Evolutionary conservation across 2,797 vertebrate genomes (phyloP).

Genomic region (Nasua narica): DNA sequence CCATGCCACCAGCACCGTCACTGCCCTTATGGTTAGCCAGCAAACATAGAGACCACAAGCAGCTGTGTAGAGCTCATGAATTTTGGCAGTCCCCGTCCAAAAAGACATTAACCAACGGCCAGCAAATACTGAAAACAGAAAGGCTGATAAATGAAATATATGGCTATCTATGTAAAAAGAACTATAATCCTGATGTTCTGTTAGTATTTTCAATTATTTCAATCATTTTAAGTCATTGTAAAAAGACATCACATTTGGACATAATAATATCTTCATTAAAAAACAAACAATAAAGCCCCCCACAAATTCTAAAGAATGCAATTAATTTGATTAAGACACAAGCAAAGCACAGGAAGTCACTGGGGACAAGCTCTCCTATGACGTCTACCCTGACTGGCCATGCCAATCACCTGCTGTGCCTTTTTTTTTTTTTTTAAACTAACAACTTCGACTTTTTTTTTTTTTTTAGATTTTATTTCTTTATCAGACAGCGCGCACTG

Average conservation of each 20-base stretch:
- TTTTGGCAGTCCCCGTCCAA: conserved; percentile 98
- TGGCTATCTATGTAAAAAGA: background rate
- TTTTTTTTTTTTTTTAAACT: too few relatives aligned
- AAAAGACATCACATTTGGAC: background rate
- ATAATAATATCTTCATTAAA: background rate
- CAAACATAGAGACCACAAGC: conserved; percentile 98
- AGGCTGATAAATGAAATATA: conserved; percentile 61
- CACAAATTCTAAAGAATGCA: background rate
- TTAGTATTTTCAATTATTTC: background rate
- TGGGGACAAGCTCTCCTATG: background rate
- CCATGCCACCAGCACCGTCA: conserved; percentile 96
- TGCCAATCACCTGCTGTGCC: background rate
- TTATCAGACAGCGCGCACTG: too few relatives aligned
- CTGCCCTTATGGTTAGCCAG: conserved; percentile 95
- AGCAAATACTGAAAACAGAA: conserved; percentile 92
- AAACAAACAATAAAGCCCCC: background rate
- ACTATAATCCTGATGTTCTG: background rate
- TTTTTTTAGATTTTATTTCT: too few relatives aligned
- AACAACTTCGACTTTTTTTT: too few relatives aligned
- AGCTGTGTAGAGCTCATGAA: conserved; percentile 98
- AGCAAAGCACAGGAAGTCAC: background rate
- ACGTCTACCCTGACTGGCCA: background rate
- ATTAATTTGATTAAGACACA: background rate
- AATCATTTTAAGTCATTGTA: background rate
- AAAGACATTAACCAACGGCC: conserved; percentile 99